phyloP scores from a whole-genome alignment of 2,888 invertebrate species.

The Melanostoma scalare region DNA sequence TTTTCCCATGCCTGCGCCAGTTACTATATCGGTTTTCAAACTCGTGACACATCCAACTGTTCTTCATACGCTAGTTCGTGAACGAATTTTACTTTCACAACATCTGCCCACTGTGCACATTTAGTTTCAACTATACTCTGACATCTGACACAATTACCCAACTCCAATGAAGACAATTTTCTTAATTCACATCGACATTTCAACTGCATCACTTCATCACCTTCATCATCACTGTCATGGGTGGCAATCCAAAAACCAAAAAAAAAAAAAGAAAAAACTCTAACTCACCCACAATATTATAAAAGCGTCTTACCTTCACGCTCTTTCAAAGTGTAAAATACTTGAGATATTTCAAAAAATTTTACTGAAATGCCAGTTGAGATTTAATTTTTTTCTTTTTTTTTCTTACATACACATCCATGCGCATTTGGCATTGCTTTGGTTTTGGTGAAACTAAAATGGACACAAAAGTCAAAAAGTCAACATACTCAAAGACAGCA shows the following conservation, averaged over 20 bases:
- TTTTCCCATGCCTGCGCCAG: too few species aligned
- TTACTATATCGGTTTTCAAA: neutral
- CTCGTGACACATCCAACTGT: conserved; percentile 47
- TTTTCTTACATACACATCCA: conserved; percentile 29
- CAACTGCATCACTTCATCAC: conserved; percentile 50
- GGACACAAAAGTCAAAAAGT: conserved; percentile 67
- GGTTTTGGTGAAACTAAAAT: conserved; percentile 16
- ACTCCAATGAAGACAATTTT: conserved; percentile 49
- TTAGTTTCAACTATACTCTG: conserved; percentile 13
- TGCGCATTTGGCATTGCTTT: conserved; percentile 21
- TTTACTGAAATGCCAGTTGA: conserved; percentile 62
- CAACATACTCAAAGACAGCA: conserved; percentile 29
- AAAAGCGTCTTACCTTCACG: conserved; percentile 18
- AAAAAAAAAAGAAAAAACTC: too few species aligned
- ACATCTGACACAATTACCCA: conserved; percentile 59
- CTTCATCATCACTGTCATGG: conserved; percentile 53
- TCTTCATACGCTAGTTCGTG: conserved; percentile 10
- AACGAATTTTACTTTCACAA: conserved; percentile 38
- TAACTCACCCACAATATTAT: conserved; percentile 12
- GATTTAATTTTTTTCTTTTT: conserved; percentile 27
- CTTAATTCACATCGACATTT: conserved; percentile 49
- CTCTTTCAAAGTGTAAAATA: neutral
- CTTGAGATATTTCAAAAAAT: conserved; percentile 57
- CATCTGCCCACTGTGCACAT: conserved; percentile 42
- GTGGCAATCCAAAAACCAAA: conserved; percentile 53